Percentiles rank a stretch among this genome's conserved stretches.
Evolutionary conservation across 2,888 invertebrate genomes (phyloP).

Genomic region (Caenorhabditis doughertyi): DNA sequence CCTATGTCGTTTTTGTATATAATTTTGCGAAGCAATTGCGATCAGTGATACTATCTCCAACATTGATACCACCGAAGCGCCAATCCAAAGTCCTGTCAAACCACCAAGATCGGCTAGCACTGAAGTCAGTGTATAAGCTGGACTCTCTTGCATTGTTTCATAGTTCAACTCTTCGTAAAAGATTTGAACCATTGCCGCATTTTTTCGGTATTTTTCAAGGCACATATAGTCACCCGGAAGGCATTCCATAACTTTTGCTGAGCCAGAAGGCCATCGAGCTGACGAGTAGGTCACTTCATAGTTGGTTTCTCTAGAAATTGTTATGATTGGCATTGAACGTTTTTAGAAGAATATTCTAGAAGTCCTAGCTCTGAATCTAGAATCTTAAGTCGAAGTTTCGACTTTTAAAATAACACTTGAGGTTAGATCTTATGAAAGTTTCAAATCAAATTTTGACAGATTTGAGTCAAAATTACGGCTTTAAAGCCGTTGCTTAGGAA

Average conservation of each 20-base stretch:
- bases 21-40: conserved; percentile 73
- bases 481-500: too few species aligned
- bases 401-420: too few species aligned
- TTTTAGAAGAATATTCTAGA: too few species aligned
- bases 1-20: conserved; percentile 61
- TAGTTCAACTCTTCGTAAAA: conserved; percentile 83
- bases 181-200: conserved; percentile 83
- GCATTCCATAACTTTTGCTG: conserved; percentile 82
- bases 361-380: too few species aligned
- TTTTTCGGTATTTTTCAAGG: conserved; percentile 81
- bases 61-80: conserved; percentile 81
- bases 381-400: too few species aligned
- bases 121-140: conserved; percentile 78
- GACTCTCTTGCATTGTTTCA: conserved; percentile 81
- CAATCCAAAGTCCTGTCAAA: conserved; percentile 81
- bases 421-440: too few species aligned
- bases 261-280: conserved; percentile 82
- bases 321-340: too few species aligned
- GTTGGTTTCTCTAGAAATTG: conserved; percentile 78
- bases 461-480: too few species aligned
- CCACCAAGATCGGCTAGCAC: conserved; percentile 82
- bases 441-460: too few species aligned
- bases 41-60: conserved; percentile 78
- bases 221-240: conserved; percentile 79
- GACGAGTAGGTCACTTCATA: conserved; percentile 83